phyloP scores from a whole-genome alignment of 2,113 vertebrate genomes.

The Eolophus roseicapilla region DNA sequence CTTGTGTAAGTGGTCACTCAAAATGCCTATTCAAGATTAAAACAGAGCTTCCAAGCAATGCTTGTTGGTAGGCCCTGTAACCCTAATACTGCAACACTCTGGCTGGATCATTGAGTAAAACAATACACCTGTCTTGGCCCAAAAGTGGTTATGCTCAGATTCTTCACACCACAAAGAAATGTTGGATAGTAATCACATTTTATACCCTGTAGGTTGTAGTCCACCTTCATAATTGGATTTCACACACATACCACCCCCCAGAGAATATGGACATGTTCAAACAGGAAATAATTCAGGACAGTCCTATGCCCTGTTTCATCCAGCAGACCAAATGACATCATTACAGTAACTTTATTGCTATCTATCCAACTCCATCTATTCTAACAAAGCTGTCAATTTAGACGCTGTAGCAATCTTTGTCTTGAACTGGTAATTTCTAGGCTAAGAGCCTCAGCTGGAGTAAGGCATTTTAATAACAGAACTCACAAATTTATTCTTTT shows the following conservation, averaged over 20 bases:
- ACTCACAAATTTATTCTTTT: background rate
- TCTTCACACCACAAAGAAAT: background rate
- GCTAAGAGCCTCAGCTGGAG: background rate
- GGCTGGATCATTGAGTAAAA: background rate
- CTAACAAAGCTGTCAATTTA: background rate
- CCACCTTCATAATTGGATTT: background rate
- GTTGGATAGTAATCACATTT: background rate
- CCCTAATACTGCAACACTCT: background rate
- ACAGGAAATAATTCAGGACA: background rate
- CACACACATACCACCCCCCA: fast-evolving
- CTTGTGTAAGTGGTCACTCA: background rate
- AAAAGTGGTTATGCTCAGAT: background rate
- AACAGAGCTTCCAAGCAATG: background rate
- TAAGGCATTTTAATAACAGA: background rate
- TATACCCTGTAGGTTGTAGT: background rate
- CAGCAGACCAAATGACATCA: background rate
- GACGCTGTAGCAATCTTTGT: background rate
- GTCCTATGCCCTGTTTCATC: background rate
- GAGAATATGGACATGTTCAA: background rate
- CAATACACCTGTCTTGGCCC: background rate
- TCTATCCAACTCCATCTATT: background rate
- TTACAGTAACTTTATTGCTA: background rate
- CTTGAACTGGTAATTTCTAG: background rate
- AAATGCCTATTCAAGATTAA: background rate
- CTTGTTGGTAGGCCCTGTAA: background rate